Conservation (phyloP, 2,888 invertebrate genomes). For the Hedychridium roseum region DNA sequence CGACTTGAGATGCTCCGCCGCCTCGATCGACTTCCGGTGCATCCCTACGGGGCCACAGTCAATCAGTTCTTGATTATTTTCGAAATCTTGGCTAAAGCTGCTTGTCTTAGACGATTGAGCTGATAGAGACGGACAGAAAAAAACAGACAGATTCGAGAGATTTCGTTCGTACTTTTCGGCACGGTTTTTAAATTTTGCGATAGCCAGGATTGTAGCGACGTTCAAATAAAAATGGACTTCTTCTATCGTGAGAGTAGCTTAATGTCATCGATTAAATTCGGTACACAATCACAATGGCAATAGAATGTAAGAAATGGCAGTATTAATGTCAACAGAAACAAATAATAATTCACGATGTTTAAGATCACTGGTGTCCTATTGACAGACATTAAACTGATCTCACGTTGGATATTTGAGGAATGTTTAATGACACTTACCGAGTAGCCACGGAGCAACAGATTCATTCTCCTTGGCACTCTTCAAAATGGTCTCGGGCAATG, state of each 20-base stretch:
- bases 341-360: no score
- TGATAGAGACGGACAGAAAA: slow-evolving; percentile 63
- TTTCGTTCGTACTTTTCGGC: no score
- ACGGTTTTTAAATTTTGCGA: not conserved
- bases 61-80: slow-evolving; percentile 64
- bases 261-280: no score
- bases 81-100: slow-evolving; percentile 64
- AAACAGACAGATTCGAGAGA: slow-evolving; percentile 46
- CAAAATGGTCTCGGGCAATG: slow-evolving; percentile 97
- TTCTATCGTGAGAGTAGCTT: no score
- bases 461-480: slow-evolving; percentile 97
- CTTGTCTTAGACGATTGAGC: slow-evolving; percentile 64
- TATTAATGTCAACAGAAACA: no score
- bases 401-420: not conserved
- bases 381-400: no score
- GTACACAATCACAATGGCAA: no score
- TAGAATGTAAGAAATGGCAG: no score
- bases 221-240: no score
- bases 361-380: no score
- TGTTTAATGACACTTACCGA: slow-evolving; percentile 77
- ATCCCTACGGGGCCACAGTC: slow-evolving; percentile 79
- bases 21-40: slow-evolving; percentile 98
- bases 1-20: slow-evolving; percentile 93
- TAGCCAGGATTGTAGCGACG: not conserved
- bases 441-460: slow-evolving; percentile 98